phyloP scores from a whole-genome alignment of 1,140 invertebrate genomes.

The Rhagoletis zephyria region DNA sequence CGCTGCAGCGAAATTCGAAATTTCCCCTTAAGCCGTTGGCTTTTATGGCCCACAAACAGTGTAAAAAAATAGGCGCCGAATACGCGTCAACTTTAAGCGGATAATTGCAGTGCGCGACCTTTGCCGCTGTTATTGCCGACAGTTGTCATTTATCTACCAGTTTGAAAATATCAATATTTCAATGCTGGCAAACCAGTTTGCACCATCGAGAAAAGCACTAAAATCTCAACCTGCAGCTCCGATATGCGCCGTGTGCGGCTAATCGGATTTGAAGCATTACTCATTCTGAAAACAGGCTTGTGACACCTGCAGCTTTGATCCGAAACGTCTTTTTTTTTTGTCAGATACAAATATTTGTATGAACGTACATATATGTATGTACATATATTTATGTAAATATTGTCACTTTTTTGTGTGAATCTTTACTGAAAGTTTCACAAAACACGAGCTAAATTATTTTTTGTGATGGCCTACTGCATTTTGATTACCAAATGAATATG shows the following conservation, averaged over 20 bases:
- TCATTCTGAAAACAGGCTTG: background rate
- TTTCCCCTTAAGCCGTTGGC: background rate
- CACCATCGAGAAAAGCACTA: background rate
- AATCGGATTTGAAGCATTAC: slow-evolving; percentile 19
- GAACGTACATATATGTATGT: background rate
- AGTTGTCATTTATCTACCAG: slow-evolving; percentile 49
- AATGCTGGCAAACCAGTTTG: slow-evolving; percentile 36
- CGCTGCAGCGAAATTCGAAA: background rate
- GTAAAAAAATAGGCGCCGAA: background rate
- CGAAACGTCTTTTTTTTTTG: background rate
- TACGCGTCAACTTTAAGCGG: slow-evolving; percentile 3
- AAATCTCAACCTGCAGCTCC: background rate
- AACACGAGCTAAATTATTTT: no score
- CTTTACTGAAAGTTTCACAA: no score
- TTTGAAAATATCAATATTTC: slow-evolving; percentile 36
- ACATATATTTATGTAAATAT: no score
- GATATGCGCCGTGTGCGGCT: background rate
- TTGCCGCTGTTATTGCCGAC: slow-evolving; percentile 33
- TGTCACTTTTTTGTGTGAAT: no score
- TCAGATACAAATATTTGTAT: background rate
- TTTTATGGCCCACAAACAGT: background rate
- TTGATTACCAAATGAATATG: no score
- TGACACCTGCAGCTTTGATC: slow-evolving; percentile 3
- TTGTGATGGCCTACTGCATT: no score
- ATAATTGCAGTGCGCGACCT: slow-evolving; percentile 12